A percentile compares a stretch with the other conserved stretches of the same genome.
Evolutionary conservation across 2,797 vertebrate species (phyloP).

Genomic region (Acestrorhynchus altus): DNA sequence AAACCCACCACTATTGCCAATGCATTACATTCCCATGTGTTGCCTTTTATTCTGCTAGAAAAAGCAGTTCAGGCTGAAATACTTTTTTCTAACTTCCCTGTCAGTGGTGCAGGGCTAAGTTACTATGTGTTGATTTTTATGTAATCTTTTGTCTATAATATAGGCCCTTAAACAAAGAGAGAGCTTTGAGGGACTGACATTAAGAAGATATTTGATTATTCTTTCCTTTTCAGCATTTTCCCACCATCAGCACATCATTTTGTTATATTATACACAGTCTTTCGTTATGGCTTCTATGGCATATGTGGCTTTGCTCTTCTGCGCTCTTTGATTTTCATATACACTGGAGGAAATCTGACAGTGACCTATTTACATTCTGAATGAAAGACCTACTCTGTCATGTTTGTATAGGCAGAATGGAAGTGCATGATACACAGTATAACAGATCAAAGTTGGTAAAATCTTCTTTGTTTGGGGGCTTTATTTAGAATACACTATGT

Average conservation of each 20-base stretch:
- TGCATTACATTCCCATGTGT: too few species aligned
- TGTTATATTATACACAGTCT: not conserved
- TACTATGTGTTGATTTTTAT: too few species aligned
- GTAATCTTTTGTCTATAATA: not conserved
- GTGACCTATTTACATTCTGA: conserved; percentile 37
- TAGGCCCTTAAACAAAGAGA: not conserved
- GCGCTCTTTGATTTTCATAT: conserved; percentile 18
- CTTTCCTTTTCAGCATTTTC: not conserved
- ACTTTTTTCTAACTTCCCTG: too few species aligned
- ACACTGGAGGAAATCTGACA: conserved; percentile 35
- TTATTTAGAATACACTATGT: not conserved
- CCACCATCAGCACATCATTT: not conserved
- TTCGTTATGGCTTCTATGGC: not conserved
- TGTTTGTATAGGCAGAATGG: conserved; percentile 1
- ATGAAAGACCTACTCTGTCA: conserved; percentile 11
- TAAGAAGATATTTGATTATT: not conserved
- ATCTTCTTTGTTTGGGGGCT: not conserved
- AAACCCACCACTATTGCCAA: too few species aligned
- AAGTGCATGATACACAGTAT: conserved; percentile 16
- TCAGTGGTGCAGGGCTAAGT: not conserved
- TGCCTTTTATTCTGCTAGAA: too few species aligned
- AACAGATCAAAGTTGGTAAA: conserved; percentile 14
- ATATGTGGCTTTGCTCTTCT: not conserved
- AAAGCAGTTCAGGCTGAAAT: too few species aligned
- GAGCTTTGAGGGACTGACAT: not conserved